Evolutionary conservation across 2,888 invertebrate species (phyloP), one percentile per base, ranked within the genome.

Genomic region (Hymenopus coronatus): DNA sequence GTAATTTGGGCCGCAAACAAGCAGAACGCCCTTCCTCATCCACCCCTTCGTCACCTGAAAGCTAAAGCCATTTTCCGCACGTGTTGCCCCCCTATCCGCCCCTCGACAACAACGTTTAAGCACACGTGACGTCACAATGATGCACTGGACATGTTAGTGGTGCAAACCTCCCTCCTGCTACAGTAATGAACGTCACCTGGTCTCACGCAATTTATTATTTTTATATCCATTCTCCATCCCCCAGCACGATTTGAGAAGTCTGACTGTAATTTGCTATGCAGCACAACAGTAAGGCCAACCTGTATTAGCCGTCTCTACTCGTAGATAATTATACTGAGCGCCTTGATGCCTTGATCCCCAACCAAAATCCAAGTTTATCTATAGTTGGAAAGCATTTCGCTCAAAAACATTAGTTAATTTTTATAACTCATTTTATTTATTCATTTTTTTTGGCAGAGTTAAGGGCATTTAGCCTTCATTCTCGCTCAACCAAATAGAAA

Each of bases 61-160:
- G 54, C 54, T 70, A 70, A 82, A 27, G 87, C 87, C 30, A 87
- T 87, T 87, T 40, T 20, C 33, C n/a, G 82, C 87, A 87, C 87
- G 82, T 87, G 87, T 30, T 87, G 27, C 33, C n/a, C 87, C 82
- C 82, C 87, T 82, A 81, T 82, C 87, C 28, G 82, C n/a, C 87
- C 82, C 82, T 33, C 87, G 81, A 87, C 87, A 87, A 82, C 87
- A 33, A 20, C 87, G 87, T 87, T 87, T 87, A 87, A 87, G 82
- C 87, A 28, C 87, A 87, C 87, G 82, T 87, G 87, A 82, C 87
- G 87, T 87, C 87, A 87, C 82, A 87, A 87, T 87, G 87, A 87
- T 87, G 82, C 87, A 87, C 87, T 87, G 87, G 87, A 70, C 87
- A 30, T 87, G 87, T 82, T 87, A 82, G 82, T 87, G 54, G 54